Percentiles rank a stretch among this genome's conserved stretches.
Evolutionary conservation across 1,140 invertebrate species (phyloP).

Genomic region (Drosophila pseudoananassae): DNA sequence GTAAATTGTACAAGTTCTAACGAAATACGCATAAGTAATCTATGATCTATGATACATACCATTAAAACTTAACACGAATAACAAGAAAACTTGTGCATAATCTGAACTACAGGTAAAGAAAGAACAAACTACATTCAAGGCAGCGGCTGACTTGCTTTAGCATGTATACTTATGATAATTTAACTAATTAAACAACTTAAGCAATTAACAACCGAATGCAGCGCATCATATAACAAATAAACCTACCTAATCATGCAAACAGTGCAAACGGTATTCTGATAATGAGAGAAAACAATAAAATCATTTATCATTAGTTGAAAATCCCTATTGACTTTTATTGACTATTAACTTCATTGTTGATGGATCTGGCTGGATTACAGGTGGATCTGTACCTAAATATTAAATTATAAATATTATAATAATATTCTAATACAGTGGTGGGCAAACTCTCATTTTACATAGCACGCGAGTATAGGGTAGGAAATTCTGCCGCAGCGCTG

Average conservation of each 20-base stretch:
- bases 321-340: no score
- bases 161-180: slow-evolving; percentile 41
- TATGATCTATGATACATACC: slow-evolving; percentile 54
- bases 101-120: slow-evolving; percentile 12
- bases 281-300: slow-evolving; percentile 61
- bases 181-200: slow-evolving; percentile 24
- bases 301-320: slow-evolving; percentile 74
- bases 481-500: no score
- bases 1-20: slow-evolving; percentile 36
- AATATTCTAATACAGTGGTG: no score
- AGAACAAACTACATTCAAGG: slow-evolving; percentile 6
- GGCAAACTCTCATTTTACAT: no score
- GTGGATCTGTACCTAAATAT: no score
- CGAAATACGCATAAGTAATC: slow-evolving; percentile 21
- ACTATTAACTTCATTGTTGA: no score
- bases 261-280: slow-evolving; percentile 23
- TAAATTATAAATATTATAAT: no score
- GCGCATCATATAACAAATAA: slow-evolving; percentile 54
- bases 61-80: slow-evolving; percentile 31
- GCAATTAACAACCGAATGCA: slow-evolving; percentile 39
- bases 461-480: no score
- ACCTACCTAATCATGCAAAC: slow-evolving; percentile 28
- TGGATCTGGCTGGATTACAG: no score
- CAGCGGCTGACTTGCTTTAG: slow-evolving; percentile 5
- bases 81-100: slow-evolving; percentile 2